These are phyloP conservation scores for Cetonia aurata DNA, from an alignment of 2,888 invertebrate genomes.

Conservation along the genomic window DNA sequence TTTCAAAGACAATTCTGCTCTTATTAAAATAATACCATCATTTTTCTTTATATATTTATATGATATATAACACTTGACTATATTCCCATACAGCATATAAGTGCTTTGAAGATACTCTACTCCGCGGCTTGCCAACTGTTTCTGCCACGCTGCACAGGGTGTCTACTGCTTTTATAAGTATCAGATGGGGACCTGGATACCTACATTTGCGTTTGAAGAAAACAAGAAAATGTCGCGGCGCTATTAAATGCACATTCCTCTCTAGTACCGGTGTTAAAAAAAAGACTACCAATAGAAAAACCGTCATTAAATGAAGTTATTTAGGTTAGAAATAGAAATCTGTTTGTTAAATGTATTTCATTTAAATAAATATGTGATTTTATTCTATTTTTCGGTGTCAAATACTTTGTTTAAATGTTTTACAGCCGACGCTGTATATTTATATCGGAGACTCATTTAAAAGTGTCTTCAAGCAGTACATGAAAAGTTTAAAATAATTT, in stretches of 20 bases:
- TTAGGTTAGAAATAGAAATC: constrained; percentile 39
- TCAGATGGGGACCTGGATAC: constrained; percentile 60
- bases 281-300: constrained; percentile 28
- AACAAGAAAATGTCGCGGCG: constrained; percentile 38
- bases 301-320: constrained; percentile 19
- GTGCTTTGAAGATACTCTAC: not conserved
- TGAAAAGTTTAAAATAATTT: no score
- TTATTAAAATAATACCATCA: no score
- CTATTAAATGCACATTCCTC: not conserved
- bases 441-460: no score
- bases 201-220: constrained; percentile 54
- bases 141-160: constrained; percentile 42
- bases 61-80: no score
- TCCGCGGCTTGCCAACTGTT: constrained; percentile 33
- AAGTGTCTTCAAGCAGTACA: no score
- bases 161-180: constrained; percentile 60
- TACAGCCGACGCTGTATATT: no score
- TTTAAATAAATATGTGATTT: constrained; percentile 1
- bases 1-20: no score
- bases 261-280: not conserved
- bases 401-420: no score
- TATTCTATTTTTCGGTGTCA: constrained; percentile 4
- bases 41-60: no score
- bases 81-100: not conserved
- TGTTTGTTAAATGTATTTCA: not conserved